These are phyloP conservation scores for Bombus difficillimus DNA, from an alignment of 1,140 invertebrate genomes.

Conservation along the genomic window DNA sequence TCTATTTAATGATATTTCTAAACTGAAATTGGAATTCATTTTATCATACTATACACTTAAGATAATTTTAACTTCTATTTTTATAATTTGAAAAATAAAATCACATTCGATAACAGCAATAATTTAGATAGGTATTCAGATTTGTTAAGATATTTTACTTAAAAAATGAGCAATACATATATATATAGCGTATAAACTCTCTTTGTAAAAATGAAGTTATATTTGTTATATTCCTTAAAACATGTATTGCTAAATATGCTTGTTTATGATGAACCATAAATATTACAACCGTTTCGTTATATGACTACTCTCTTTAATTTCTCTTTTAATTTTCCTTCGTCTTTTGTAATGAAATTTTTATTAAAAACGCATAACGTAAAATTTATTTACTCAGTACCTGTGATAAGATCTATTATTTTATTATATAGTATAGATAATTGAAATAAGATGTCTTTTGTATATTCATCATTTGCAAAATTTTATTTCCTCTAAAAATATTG, in stretches of 20 bases:
- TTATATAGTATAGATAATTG: background rate
- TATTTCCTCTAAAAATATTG: constrained; percentile 22
- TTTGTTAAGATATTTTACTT: too few species aligned
- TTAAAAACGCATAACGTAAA: background rate
- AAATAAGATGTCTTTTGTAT: background rate
- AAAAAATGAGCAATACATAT: too few species aligned
- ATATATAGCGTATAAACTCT: too few species aligned
- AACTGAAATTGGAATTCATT: background rate
- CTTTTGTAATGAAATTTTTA: background rate
- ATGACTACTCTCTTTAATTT: background rate
- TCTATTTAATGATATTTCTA: background rate
- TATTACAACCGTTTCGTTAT: background rate
- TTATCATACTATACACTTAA: background rate
- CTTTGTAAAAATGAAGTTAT: background rate
- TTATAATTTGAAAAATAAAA: background rate
- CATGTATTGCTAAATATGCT: background rate
- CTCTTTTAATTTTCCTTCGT: background rate
- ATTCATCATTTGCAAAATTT: background rate
- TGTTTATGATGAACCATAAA: background rate
- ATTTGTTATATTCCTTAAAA: background rate
- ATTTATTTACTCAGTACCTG: background rate
- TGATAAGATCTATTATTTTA: background rate
- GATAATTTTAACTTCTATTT: constrained; percentile 10
- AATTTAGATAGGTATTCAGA: too few species aligned
- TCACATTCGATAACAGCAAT: too few species aligned